phyloP scores from a whole-genome alignment of 2,888 invertebrate species.

The Callinectes sapidus region DNA sequence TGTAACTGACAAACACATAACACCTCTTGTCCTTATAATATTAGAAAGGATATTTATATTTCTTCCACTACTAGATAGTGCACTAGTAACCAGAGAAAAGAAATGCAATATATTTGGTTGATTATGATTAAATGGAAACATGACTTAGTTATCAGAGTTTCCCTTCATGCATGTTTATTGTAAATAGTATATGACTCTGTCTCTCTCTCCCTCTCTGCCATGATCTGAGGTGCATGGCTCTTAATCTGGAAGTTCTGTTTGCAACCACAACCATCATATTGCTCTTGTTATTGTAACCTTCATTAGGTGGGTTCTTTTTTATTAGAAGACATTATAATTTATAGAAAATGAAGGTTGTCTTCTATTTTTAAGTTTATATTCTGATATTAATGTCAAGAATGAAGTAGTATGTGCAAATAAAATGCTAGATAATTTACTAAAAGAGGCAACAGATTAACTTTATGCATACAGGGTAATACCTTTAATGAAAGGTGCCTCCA shows the following conservation, averaged over 20 bases:
- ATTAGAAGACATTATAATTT: slow-evolving; percentile 10
- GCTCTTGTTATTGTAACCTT: slow-evolving; percentile 16
- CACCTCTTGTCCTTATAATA: neutral
- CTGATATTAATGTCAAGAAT: neutral
- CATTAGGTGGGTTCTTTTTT: neutral
- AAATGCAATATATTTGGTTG: neutral
- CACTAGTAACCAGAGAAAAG: slow-evolving; percentile 4
- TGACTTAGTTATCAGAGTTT: neutral
- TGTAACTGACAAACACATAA: neutral
- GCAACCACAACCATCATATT: neutral
- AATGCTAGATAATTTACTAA: neutral
- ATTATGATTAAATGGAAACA: neutral
- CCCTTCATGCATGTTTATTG: neutral
- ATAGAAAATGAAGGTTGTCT: neutral
- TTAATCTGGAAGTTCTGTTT: slow-evolving; percentile 11
- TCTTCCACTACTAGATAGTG: neutral
- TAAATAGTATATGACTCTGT: neutral
- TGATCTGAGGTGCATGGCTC: slow-evolving; percentile 21
- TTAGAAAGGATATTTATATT: neutral
- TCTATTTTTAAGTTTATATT: slow-evolving; percentile 15
- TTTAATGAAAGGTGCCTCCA: neutral
- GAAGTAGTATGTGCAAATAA: slow-evolving; percentile 1
- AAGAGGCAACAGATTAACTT: slow-evolving; percentile 9
- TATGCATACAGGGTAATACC: slow-evolving; percentile 28
- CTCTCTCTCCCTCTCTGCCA: neutral